Evolutionary conservation across 2,888 invertebrate genomes (phyloP), one percentile per base, ranked within the genome.

Genomic region (Epinotia bilunana): DNA sequence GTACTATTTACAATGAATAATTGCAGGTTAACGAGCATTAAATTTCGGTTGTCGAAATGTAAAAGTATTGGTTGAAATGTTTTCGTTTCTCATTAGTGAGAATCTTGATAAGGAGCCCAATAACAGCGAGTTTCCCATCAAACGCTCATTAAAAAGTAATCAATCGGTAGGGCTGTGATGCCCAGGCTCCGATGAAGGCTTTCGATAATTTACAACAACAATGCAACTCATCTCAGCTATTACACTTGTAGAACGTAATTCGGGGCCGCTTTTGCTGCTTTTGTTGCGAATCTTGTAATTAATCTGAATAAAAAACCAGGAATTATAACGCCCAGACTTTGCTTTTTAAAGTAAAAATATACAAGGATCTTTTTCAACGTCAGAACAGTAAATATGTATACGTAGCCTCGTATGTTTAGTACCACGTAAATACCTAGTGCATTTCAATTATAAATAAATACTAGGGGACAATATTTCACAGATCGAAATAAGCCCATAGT

Each of bases 61-160:
- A 57, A 71, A 74, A 75, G 64, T 71, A 67, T 64, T 57, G 65
- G 73, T 74, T 55, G 57, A 74, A 78, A 78, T 78, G 74, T 73
- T 78, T 75, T 76, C 74, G 69, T 77, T 73, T 77, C 76, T 77
- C 79, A 77, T 79, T 79, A 79, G 79, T 74, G 72, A 55, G 58
- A 70, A 78, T 78, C 78, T 78, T 78, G 78, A 80, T 80, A 78
- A 76, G 75, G 65, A 69, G 72, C 74, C 73, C 79, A 80, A 82
- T 83, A 81, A 82, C 81, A 80, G 80, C 80, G 80, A 78, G 81
- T 80, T 82, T 83, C 79, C 80, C 84, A 86, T 87, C 85, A 86
- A 83, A 85, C 80, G 79, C 84, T 87, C 86, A 85, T 88, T 87
- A 86, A 84, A 86, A 86, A 83, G 84, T 83, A 83, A 87, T 87